Conservation (phyloP, 2,797 vertebrate species). For the Amblyopsis hoosieri region DNA sequence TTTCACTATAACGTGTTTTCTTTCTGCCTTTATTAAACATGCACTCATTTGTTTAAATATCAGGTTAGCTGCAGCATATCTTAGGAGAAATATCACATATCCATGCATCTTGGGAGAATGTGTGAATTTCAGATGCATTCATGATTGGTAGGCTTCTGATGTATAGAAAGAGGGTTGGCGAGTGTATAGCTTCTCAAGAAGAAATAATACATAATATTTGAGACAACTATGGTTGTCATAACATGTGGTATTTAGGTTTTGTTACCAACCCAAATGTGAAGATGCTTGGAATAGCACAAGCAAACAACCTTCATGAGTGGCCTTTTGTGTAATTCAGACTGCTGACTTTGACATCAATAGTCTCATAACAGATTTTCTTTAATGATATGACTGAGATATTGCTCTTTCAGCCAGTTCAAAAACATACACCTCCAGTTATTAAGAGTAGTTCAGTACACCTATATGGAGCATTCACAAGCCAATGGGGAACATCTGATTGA, state of each 20-base stretch:
- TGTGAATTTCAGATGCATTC: background rate
- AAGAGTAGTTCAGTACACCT: constrained; percentile 2
- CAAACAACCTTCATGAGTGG: background rate
- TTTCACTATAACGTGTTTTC: constrained; percentile 4
- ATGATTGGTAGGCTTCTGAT: constrained; percentile 6
- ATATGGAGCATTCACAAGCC: constrained; percentile 30
- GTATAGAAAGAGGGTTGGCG: constrained; percentile 19
- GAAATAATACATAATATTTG: background rate
- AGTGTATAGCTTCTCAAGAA: constrained; percentile 15
- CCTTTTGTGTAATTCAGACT: background rate
- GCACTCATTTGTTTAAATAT: constrained; percentile 12
- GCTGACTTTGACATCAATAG: constrained; percentile 1
- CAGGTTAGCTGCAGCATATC: constrained; percentile 18
- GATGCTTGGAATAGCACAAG: background rate
- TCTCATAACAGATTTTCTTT: constrained; percentile 14
- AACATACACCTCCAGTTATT: constrained; percentile 33
- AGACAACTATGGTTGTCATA: no score
- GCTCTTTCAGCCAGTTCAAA: constrained; percentile 24
- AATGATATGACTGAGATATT: no score
- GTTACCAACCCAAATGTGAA: background rate
- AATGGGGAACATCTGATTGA: constrained; percentile 58
- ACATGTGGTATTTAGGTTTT: no score
- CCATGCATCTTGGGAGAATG: constrained; percentile 6
- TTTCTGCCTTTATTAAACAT: background rate
- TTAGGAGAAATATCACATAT: background rate